Percentiles rank a stretch among this genome's conserved stretches.
Evolutionary conservation across 1,140 invertebrate genomes (phyloP).

Genomic region (Penaeus japonicus): DNA sequence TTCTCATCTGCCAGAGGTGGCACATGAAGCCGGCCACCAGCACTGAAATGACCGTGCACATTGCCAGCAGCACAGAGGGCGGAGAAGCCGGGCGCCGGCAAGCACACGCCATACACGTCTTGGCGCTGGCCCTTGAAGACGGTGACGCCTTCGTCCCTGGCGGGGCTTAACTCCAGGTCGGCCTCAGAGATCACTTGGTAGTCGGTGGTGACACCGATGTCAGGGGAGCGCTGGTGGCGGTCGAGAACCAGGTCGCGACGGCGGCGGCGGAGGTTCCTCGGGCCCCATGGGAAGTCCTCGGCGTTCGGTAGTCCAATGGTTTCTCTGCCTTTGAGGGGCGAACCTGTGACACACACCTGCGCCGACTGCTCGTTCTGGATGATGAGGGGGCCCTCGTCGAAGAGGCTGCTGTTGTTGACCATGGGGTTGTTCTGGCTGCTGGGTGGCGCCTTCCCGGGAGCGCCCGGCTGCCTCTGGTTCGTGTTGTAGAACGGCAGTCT

Average conservation of each 20-base stretch:
- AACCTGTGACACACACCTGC: slow-evolving; percentile 26
- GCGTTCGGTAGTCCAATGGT: slow-evolving; percentile 45
- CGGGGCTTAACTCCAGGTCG: slow-evolving; percentile 87
- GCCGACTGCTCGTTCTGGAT: slow-evolving; percentile 45
- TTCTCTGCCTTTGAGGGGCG: slow-evolving; percentile 21
- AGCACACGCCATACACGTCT: slow-evolving; percentile 85
- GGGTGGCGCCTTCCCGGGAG: not conserved
- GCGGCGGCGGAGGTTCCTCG: slow-evolving; percentile 61
- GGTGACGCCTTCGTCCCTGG: slow-evolving; percentile 69
- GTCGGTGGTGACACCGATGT: slow-evolving; percentile 84
- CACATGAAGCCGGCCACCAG: slow-evolving; percentile 63
- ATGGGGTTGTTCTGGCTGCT: not conserved
- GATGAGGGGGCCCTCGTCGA: slow-evolving; percentile 33
- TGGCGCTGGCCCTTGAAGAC: slow-evolving; percentile 86
- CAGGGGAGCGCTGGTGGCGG: slow-evolving; percentile 76
- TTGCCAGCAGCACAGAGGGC: slow-evolving; percentile 84
- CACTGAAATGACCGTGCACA: slow-evolving; percentile 77
- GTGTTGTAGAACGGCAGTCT: no score
- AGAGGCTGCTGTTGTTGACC: slow-evolving; percentile 7
- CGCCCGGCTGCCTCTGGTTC: no score
- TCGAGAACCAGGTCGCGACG: slow-evolving; percentile 75
- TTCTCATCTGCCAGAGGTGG: slow-evolving; percentile 61
- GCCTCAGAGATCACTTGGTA: slow-evolving; percentile 93
- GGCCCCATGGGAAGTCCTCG: slow-evolving; percentile 58
- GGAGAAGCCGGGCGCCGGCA: slow-evolving; percentile 87